A percentile compares a stretch with the other conserved stretches of the same genome.
Evolutionary conservation across 1,140 invertebrate species (phyloP).

Genomic region (Brachystomella parvula): DNA sequence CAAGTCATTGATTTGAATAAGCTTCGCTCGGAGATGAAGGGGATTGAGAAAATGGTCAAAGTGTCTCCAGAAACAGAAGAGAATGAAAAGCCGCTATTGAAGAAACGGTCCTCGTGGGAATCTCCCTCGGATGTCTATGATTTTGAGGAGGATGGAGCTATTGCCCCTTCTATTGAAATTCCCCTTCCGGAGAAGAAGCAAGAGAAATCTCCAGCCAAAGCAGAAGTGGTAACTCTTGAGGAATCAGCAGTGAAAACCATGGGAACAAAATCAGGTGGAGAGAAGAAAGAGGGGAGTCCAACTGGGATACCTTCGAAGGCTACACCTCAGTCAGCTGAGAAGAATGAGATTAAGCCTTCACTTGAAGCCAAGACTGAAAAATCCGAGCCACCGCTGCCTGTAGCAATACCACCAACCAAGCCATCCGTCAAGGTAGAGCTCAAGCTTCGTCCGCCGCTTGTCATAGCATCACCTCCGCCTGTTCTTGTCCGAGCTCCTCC

Average conservation of each 20-base stretch:
- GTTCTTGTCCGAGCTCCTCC: background rate
- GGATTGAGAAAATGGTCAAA: conserved; percentile 56
- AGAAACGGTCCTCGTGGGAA: too few species aligned
- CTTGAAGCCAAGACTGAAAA: background rate
- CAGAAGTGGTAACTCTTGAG: conserved; percentile 24
- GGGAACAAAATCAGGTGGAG: background rate
- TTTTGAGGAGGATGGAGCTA: too few species aligned
- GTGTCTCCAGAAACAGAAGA: background rate
- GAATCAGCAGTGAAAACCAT: conserved; percentile 16
- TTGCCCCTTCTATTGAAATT: too few species aligned
- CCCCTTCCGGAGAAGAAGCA: too few species aligned
- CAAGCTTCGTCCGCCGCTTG: background rate
- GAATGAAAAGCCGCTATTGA: background rate
- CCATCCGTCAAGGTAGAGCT: too few species aligned
- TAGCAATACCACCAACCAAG: too few species aligned
- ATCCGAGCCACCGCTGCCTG: background rate
- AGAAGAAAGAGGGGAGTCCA: conserved; percentile 3
- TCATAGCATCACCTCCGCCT: background rate
- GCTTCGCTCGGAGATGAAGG: conserved; percentile 72
- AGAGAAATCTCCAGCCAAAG: conserved; percentile 25
- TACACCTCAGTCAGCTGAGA: background rate
- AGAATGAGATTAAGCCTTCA: background rate
- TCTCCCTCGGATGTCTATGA: conserved; percentile 31
- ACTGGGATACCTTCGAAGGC: background rate
- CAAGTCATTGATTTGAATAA: conserved; percentile 64